Percentiles rank a stretch among this genome's conserved stretches.
phyloP scores from a whole-genome alignment of 2,113 vertebrate genomes.

The Sinocyclocheilus maitianheensis region DNA sequence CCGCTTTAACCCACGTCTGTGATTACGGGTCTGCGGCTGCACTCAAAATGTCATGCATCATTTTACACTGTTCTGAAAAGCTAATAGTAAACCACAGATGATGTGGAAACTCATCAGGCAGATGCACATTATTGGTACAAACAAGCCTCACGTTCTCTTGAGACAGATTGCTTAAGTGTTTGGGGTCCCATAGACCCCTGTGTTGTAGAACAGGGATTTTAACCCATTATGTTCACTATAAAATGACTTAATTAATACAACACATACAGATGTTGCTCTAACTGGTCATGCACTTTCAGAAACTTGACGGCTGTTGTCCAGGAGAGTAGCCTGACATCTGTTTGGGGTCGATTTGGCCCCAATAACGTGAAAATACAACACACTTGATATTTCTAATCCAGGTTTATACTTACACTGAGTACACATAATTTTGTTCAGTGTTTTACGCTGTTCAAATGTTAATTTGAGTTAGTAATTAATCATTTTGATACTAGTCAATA shows the following conservation, averaged over 20 bases:
- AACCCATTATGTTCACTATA: neutral
- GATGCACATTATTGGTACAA: slow-evolving; percentile 15
- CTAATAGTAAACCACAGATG: slow-evolving; percentile 12
- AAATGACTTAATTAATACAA: neutral
- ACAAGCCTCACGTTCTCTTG: neutral
- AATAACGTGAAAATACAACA: neutral
- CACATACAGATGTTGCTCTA: neutral
- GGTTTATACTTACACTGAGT: neutral
- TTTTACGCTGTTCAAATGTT: neutral
- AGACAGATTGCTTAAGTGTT: neutral
- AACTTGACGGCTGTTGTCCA: neutral
- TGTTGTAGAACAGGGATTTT: neutral
- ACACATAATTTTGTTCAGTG: neutral
- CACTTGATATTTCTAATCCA: neutral
- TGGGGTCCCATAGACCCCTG: neutral
- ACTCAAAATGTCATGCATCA: slow-evolving; percentile 32
- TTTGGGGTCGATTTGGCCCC: neutral
- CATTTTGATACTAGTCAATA: neutral
- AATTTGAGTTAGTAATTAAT: neutral
- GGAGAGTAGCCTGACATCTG: neutral
- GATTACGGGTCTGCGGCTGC: slow-evolving; percentile 48
- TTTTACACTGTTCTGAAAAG: slow-evolving; percentile 24
- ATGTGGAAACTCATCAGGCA: neutral
- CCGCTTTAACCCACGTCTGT: slow-evolving; percentile 66
- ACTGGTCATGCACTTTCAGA: neutral